Base-by-base conservation (phyloP, 30 jellyfish, hydroid and myxozoan species). In the Chrysaora quinquecirrha region DNA sequence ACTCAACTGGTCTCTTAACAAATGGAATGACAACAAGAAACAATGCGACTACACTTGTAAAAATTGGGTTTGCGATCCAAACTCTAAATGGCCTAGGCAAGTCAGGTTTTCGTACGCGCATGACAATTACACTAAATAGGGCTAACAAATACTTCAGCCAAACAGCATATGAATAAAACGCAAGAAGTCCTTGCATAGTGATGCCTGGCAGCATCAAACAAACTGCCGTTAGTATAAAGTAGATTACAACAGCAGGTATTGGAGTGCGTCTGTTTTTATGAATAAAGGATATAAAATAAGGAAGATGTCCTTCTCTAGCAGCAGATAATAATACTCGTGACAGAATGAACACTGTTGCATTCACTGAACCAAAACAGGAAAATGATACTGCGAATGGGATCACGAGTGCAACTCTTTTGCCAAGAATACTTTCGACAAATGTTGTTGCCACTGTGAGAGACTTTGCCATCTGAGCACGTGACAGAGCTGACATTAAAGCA, bases 51-150 rank as follows among this genome's bases (percentile, higher is more conserved):
- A 82, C 0, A 11, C 68, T 56, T 56, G 64, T 68, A 29, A 82
- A 67, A 21, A 82, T 71, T 0, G 92, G 92, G 52, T 68, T 82
- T 34, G 60, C 79, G n/a, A 82, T 49, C 84, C 84, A 82, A 14
- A 82, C 92, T 67, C 52, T 82, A 71, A 82, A 47, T 14, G 92
- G 92, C 72, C n/a, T n/a, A n/a, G n/a, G n/a, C n/a, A n/a, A n/a
- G n/a, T n/a, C n/a, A n/a, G n/a, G n/a, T n/a, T n/a, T n/a, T n/a
- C n/a, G n/a, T n/a, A n/a, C n/a, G n/a, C n/a, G n/a, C n/a, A n/a
- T n/a, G n/a, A n/a, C n/a, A 0, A 82, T 54, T 30, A 82, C 92
- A 54, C 78, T 58, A 52, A 82, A 48, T 27, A 71, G 67, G 9
- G 92, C 84, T 7, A 60, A 16, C 19, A 48, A 75, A 48, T 68